A percentile compares a stretch with the other conserved stretches of the same genome.
These are phyloP conservation scores for Tragelaphus imberbis DNA, from an alignment of 2,113 vertebrate species.

Conservation along the genomic window DNA sequence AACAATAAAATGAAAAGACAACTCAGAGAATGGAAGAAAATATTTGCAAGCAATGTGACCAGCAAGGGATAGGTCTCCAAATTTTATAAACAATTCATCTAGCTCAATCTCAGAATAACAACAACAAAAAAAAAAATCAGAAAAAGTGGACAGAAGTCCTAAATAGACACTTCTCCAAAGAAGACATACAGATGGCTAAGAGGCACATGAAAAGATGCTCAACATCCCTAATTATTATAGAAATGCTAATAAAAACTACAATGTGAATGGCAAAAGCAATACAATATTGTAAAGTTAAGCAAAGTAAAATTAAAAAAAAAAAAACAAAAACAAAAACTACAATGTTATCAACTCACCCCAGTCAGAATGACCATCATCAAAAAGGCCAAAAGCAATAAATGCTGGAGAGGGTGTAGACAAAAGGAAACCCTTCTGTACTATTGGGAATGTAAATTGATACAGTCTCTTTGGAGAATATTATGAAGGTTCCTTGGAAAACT, in stretches of 20 bases:
- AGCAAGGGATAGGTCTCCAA: background rate
- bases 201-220: background rate
- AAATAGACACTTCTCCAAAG: background rate
- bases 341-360: background rate
- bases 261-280: background rate
- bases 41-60: background rate
- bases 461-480: background rate
- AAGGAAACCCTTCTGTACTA: background rate
- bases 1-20: background rate
- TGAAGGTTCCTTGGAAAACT: background rate
- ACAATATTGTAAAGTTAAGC: too few species aligned
- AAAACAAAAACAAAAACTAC: background rate
- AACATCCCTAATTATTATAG: background rate
- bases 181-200: background rate
- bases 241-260: background rate
- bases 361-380: background rate
- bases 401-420: background rate
- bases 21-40: background rate
- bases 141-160: background rate
- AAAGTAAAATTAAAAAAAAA: too few species aligned
- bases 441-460: background rate
- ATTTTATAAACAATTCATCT: background rate
- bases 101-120: background rate
- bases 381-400: background rate
- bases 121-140: background rate